Percentiles rank a stretch among this genome's conserved stretches.
phyloP scores from a whole-genome alignment of 2,113 vertebrate species.

The Cyprinus carpio region DNA sequence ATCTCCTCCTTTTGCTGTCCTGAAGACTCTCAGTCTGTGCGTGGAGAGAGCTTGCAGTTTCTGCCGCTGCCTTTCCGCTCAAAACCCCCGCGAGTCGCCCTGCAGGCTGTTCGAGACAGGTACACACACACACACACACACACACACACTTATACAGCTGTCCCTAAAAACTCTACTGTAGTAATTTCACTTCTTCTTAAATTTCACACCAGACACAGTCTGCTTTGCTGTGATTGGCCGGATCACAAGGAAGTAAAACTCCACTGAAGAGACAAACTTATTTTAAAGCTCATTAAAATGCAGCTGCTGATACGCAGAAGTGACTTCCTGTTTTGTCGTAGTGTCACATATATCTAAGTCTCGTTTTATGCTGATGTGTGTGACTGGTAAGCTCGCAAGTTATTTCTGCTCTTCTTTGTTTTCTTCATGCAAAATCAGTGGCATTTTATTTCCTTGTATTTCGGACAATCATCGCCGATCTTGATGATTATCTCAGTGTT shows the following conservation, averaged over 20 bases:
- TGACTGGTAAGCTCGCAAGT: constrained; percentile 21
- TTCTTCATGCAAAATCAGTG: neutral
- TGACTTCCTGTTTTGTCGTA: constrained; percentile 66
- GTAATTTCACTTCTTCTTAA: constrained; percentile 29
- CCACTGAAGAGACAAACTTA: neutral
- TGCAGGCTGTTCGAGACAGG: constrained; percentile 98
- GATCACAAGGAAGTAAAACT: constrained; percentile 43
- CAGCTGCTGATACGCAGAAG: constrained; percentile 48
- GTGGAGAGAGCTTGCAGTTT: constrained; percentile 86
- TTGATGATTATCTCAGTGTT: neutral
- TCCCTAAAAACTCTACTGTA: neutral
- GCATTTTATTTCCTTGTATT: neutral
- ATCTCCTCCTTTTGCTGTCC: constrained; percentile 43
- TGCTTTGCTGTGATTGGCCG: constrained; percentile 22
- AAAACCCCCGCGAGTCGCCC: constrained; percentile 91
- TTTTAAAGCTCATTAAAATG: constrained; percentile 1
- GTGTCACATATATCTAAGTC: constrained; percentile 33
- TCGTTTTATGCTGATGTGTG: constrained; percentile 50
- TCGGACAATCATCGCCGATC: neutral
- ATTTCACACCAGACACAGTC: neutral
- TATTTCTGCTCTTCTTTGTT: neutral
- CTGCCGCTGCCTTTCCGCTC: constrained; percentile 92
- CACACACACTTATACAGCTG: neutral
- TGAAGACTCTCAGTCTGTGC: constrained; percentile 86
- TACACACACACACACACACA: constrained; percentile 62